Percentiles rank a stretch among this genome's conserved stretches.
phyloP scores from a whole-genome alignment of 1,140 invertebrate genomes.

The Littorina saxatilis region DNA sequence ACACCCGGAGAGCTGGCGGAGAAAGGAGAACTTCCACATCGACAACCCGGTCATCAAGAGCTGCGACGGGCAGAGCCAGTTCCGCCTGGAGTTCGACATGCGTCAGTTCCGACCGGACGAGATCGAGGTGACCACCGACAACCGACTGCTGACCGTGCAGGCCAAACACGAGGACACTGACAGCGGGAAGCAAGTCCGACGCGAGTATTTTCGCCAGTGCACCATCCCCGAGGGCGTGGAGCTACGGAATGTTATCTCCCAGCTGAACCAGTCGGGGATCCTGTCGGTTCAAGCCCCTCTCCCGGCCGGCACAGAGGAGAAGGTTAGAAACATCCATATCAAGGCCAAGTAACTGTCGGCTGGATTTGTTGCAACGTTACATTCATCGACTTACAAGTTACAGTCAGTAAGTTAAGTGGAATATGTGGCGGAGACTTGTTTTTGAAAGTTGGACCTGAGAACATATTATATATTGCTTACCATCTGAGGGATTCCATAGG shows the following conservation, averaged over 20 bases:
- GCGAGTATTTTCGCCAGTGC: conserved; percentile 81
- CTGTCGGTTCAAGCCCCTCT: conserved; percentile 78
- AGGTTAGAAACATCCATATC: neutral
- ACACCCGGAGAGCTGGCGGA: conserved; percentile 48
- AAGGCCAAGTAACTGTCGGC: neutral
- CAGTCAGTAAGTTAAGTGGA: neutral
- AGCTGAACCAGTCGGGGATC: conserved; percentile 67
- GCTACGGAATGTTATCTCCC: conserved; percentile 62
- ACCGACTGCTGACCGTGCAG: conserved; percentile 84
- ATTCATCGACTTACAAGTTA: neutral
- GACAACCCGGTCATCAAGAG: conserved; percentile 65
- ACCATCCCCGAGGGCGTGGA: conserved; percentile 74
- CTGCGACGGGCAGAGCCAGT: conserved; percentile 57
- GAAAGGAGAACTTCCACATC: conserved; percentile 65
- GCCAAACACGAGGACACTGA: conserved; percentile 86
- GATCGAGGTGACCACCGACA: conserved; percentile 91
- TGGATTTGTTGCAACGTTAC: neutral
- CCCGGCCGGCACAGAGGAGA: conserved; percentile 11
- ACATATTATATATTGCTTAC: neutral
- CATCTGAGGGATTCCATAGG: neutral
- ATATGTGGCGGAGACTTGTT: neutral
- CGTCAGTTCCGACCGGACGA: conserved; percentile 90
- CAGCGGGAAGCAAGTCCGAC: conserved; percentile 82
- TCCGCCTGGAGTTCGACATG: conserved; percentile 82
- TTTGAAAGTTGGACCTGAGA: neutral